These are phyloP conservation scores for Phalloptychus januarius DNA, from an alignment of 2,797 vertebrate species.

Conservation along the genomic window DNA sequence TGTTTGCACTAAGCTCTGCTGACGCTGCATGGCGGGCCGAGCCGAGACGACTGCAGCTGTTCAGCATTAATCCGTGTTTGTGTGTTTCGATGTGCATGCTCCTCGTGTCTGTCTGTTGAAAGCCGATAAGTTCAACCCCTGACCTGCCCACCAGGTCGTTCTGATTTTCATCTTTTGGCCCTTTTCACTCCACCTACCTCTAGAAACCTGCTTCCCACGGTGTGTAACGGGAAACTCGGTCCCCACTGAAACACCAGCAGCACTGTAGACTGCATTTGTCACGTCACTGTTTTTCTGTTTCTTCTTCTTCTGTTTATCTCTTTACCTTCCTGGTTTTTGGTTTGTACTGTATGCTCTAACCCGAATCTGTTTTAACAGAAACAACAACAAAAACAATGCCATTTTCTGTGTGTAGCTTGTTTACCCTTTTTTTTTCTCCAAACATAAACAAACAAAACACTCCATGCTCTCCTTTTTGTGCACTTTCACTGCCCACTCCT, in stretches of 20 bases:
- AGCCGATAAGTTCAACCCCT: conserved; percentile 54
- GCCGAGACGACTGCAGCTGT: conserved; percentile 65
- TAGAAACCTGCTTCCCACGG: conserved; percentile 40
- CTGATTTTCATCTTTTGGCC: conserved; percentile 63
- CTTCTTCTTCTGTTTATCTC: conserved; percentile 59
- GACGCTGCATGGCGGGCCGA: conserved; percentile 50
- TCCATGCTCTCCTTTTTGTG: conserved; percentile 77
- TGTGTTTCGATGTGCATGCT: conserved; percentile 70
- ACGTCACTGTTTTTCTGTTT: conserved; percentile 82
- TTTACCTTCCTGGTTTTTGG: conserved; percentile 73
- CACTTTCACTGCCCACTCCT: conserved; percentile 81
- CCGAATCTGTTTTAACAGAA: conserved; percentile 84
- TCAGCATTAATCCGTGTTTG: conserved; percentile 55
- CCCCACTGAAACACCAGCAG: conserved; percentile 84
- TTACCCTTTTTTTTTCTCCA: conserved; percentile 69
- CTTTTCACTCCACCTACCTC: conserved; percentile 37
- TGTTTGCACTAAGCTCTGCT: conserved; percentile 66
- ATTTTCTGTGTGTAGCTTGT: conserved; percentile 87
- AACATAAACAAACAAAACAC: conserved; percentile 44
- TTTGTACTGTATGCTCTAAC: conserved; percentile 83
- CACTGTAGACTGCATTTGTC: conserved; percentile 85
- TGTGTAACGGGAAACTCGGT: conserved; percentile 56
- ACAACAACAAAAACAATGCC: conserved; percentile 57
- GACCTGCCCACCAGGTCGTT: conserved; percentile 65
- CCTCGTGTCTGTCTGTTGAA: conserved; percentile 54